These are phyloP conservation scores for Tachyglossus aculeatus DNA, from an alignment of 2,797 vertebrate genomes.

Conservation along the genomic window DNA sequence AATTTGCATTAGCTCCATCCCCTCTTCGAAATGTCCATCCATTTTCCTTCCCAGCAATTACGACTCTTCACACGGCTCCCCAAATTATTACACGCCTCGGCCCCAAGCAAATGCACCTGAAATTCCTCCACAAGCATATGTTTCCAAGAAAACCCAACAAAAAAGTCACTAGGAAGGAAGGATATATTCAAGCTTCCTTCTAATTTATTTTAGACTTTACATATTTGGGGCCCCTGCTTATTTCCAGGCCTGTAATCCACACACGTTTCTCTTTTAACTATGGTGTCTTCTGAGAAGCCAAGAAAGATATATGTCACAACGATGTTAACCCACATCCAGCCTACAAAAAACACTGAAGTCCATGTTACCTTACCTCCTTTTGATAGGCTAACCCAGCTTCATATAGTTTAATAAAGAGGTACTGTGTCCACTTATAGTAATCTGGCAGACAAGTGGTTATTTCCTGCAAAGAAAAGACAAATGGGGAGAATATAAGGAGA, in stretches of 20 bases:
- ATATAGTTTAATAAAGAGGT: constrained; percentile 92
- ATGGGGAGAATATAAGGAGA: too few species aligned
- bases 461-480: constrained; percentile 78
- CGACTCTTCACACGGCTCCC: too few species aligned
- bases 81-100: too few species aligned
- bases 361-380: constrained; percentile 86
- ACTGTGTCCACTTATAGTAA: constrained; percentile 98
- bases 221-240: not conserved
- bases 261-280: not conserved
- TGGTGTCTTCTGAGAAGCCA: not conserved
- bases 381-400: constrained; percentile 93
- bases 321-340: not conserved
- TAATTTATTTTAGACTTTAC: too few species aligned
- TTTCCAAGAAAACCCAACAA: too few species aligned
- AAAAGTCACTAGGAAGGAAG: too few species aligned
- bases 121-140: too few species aligned
- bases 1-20: too few species aligned
- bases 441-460: constrained; percentile 91
- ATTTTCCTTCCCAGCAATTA: too few species aligned
- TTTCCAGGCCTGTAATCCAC: not conserved
- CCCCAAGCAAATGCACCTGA: too few species aligned
- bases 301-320: not conserved
- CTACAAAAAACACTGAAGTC: not conserved
- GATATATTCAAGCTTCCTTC: too few species aligned
- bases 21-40: too few species aligned